Base-by-base conservation (phyloP, 2,888 invertebrate genomes). In the Lepidonotus clava region DNA sequence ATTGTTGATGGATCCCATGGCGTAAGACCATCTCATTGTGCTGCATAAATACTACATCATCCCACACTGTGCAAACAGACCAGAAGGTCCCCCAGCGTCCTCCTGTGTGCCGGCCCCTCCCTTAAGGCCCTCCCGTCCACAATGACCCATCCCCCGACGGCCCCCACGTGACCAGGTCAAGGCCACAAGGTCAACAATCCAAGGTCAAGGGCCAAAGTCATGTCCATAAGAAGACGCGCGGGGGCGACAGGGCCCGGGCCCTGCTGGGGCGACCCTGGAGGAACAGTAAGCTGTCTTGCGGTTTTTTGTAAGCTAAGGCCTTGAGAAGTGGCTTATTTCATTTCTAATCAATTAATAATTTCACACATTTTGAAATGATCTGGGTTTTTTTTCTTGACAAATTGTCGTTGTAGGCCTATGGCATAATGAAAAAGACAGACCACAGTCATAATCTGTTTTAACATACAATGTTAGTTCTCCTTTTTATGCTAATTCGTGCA, bases 11-110 rank as follows among this genome's bases (percentile, higher is more conserved):
- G 61, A 53, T 61, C 61, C 61, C 61, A 28, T 24, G 61, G 61
- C 28, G 28, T n/a, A 32, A 11, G 1, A 11, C 61, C 28, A 24
- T 28, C 61, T 61, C 28, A 61, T 61, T 61, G 61, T 61, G 24
- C 61, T 61, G 61, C 61, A 61, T 61, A 61, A 61, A 61, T 61
- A 32, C 24, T 24, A 32, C 28, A 61, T 61, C 28, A 61, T 61
- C 28, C 28, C 61, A 24, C 28, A 61, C 61, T 61, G 61, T 61
- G 28, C 24, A 61, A 61, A 61, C 61, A 61, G 28, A 61, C n/a
- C 61, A 46, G 46, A 18, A 18, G 2, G 24, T 14, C 18, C 61
- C 28, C 61, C 61, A 28, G 24, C 28, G 61, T 11, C 46, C 46
- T 18, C 46, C 46, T 18, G 8, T 18, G 8, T 11, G 8, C 46